Evolutionary conservation across 2,888 invertebrate genomes (phyloP).

Genomic region (Lasioglossum calceatum): DNA sequence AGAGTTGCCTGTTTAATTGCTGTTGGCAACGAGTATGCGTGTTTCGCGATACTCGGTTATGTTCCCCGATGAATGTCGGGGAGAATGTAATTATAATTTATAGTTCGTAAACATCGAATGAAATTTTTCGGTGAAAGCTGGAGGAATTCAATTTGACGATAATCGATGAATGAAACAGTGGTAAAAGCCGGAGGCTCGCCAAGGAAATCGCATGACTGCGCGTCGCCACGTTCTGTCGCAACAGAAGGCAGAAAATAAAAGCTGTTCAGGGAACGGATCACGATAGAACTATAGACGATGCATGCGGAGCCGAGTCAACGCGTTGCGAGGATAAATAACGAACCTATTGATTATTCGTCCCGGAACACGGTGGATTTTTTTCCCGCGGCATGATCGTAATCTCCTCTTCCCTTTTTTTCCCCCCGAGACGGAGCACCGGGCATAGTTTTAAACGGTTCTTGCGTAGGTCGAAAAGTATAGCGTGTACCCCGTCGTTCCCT

Average conservation of each 20-base stretch:
- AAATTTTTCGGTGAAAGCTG: too few species aligned
- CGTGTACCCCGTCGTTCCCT: not conserved
- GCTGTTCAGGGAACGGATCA: constrained; percentile 16
- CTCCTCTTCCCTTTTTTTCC: not conserved
- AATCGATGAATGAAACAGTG: not conserved
- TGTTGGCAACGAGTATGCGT: not conserved
- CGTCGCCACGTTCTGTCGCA: constrained; percentile 34
- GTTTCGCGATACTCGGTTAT: not conserved
- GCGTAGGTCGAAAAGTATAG: constrained; percentile 7
- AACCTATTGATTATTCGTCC: constrained; percentile 22
- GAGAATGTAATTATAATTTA: not conserved
- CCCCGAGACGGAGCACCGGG: not conserved
- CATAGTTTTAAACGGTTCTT: not conserved
- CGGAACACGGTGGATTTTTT: constrained; percentile 22
- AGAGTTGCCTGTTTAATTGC: not conserved
- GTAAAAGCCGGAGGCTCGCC: not conserved
- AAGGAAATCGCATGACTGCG: constrained; percentile 47
- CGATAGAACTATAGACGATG: not conserved
- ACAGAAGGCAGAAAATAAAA: constrained; percentile 43
- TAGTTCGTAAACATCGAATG: not conserved
- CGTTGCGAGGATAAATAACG: constrained; percentile 23
- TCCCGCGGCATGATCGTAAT: not conserved
- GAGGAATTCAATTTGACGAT: not conserved
- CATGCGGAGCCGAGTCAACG: not conserved
- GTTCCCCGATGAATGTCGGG: not conserved